These are phyloP conservation scores for Luidia sarsii DNA, from an alignment of 53 echinoderm and acorn worm genomes.

Conservation along the genomic window DNA sequence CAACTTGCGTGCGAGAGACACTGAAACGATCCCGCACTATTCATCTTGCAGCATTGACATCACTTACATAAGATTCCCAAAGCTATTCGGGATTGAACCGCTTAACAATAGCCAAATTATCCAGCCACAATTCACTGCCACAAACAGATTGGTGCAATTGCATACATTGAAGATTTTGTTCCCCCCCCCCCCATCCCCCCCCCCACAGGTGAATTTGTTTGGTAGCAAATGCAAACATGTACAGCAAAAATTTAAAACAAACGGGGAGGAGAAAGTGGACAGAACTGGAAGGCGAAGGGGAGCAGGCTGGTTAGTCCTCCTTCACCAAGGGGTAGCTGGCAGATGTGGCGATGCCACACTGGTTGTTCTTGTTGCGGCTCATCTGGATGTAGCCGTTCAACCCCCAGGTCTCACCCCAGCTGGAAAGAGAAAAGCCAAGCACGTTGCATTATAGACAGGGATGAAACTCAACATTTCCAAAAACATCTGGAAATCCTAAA, in stretches of 20 bases:
- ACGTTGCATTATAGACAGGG: too few relatives aligned
- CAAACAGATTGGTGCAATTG: too few relatives aligned
- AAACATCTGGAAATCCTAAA: too few relatives aligned
- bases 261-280: neutral
- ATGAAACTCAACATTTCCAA: too few relatives aligned
- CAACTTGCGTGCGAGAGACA: too few relatives aligned
- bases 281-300: neutral
- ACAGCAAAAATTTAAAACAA: neutral
- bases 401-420: constrained; percentile 72
- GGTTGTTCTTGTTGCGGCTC: constrained; percentile 69
- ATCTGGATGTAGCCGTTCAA: constrained; percentile 71
- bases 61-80: too few relatives aligned
- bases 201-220: neutral
- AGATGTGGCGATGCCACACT: constrained; percentile 74
- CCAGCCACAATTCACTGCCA: too few relatives aligned
- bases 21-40: too few relatives aligned
- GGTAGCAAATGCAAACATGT: neutral
- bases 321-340: constrained; percentile 75
- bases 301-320: neutral
- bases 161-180: neutral
- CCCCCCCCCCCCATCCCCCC: too few relatives aligned
- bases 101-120: too few relatives aligned
- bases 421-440: constrained; percentile 35
- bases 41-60: too few relatives aligned
- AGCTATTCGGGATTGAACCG: too few relatives aligned